These are phyloP conservation scores for Phortica okadai DNA, from an alignment of 2,888 invertebrate genomes.

Conservation along the genomic window DNA sequence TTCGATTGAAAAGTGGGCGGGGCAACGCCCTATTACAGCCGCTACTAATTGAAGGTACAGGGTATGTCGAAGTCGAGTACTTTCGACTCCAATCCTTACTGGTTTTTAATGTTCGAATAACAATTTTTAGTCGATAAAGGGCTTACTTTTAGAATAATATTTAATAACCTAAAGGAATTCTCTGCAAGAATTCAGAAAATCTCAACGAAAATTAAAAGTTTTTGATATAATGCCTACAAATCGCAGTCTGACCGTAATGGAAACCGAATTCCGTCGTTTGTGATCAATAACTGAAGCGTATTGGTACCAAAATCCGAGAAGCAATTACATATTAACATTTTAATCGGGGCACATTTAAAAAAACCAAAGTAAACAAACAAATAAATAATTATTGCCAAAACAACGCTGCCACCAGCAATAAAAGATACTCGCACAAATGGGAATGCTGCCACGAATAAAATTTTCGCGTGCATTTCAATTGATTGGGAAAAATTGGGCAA, in stretches of 20 bases:
- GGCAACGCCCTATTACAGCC: no score
- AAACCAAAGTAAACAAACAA: not conserved
- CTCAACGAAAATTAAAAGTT: no score
- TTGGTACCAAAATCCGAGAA: not conserved
- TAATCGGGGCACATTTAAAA: not conserved
- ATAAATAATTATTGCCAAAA: not conserved
- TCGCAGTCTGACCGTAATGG: not conserved
- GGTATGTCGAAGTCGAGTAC: no score
- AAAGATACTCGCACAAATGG: not conserved
- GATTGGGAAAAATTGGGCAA: not conserved
- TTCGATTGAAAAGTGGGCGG: no score
- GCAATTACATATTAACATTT: conserved; percentile 17
- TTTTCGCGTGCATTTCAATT: conserved; percentile 2
- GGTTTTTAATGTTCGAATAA: no score
- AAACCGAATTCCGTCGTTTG: not conserved
- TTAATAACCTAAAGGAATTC: no score
- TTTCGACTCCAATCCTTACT: no score
- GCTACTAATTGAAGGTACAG: no score
- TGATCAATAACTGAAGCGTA: not conserved
- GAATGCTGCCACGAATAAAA: not conserved
- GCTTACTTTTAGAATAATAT: no score
- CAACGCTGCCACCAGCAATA: not conserved
- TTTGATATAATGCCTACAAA: not conserved
- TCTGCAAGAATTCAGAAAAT: no score
- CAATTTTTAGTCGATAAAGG: no score